Conservation (phyloP, 2,113 vertebrate species). For the Embiotoca jacksoni region DNA sequence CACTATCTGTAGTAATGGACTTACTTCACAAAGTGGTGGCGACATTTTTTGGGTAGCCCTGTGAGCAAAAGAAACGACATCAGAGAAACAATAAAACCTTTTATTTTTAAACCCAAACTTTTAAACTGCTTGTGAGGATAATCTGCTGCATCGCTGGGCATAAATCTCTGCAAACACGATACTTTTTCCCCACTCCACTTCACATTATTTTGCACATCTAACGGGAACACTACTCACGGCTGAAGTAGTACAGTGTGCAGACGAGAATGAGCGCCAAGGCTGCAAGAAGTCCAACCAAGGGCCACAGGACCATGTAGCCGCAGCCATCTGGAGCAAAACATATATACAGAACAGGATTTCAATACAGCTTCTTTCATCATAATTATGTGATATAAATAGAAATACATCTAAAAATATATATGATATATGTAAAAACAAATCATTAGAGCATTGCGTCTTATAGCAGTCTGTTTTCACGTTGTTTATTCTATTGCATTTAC, state of each 20-base stretch:
- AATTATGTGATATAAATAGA: too few species aligned
- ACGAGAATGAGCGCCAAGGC: conserved; percentile 60
- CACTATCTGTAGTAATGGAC: conserved; percentile 9
- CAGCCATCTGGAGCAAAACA: conserved; percentile 62
- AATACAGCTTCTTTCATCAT: too few species aligned
- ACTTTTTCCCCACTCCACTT: neutral
- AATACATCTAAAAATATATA: neutral
- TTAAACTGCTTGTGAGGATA: neutral
- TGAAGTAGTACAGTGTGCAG: conserved; percentile 80
- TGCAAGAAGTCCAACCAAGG: conserved; percentile 60
- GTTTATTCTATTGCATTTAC: neutral
- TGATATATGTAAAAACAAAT: too few species aligned
- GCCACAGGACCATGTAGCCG: conserved; percentile 72
- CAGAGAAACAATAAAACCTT: neutral
- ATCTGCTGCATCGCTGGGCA: neutral
- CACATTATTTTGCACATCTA: neutral
- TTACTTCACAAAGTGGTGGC: conserved; percentile 81
- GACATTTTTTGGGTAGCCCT: conserved; percentile 85
- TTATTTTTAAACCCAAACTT: neutral
- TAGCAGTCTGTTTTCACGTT: neutral
- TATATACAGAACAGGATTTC: neutral
- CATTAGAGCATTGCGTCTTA: neutral
- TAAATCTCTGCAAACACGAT: neutral
- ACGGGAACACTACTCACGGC: conserved; percentile 74
- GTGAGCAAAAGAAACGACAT: neutral